Percentiles rank a stretch among this genome's conserved stretches.
Evolutionary conservation across 2,113 vertebrate species (phyloP).

Genomic region (Mesembrinibis cayennensis): DNA sequence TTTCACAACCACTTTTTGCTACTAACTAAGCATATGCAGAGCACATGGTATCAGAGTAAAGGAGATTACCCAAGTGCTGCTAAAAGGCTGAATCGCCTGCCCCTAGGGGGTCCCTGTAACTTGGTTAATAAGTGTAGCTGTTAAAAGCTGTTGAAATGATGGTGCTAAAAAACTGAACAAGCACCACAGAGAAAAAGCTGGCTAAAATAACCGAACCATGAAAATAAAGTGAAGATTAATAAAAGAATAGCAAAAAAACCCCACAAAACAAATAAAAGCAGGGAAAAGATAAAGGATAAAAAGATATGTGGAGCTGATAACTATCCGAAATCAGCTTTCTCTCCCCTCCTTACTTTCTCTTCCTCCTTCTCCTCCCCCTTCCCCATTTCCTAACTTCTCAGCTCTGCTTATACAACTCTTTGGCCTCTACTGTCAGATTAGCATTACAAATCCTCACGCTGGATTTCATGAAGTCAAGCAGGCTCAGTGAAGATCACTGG

Average conservation of each 20-base stretch:
- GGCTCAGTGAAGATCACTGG: background rate
- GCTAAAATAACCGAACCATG: background rate
- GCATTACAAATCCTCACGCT: background rate
- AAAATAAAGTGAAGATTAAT: background rate
- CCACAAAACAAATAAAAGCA: background rate
- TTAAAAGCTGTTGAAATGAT: constrained; percentile 15
- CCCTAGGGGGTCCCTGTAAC: background rate
- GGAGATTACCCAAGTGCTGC: background rate
- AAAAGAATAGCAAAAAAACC: background rate
- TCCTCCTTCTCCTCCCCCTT: background rate
- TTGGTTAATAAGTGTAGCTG: background rate
- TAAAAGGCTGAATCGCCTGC: background rate
- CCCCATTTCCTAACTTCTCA: background rate
- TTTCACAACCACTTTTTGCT: background rate
- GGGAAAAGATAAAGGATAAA: background rate
- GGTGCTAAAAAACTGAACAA: background rate
- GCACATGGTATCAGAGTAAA: background rate
- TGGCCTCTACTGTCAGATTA: background rate
- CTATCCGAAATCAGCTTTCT: background rate
- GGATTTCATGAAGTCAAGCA: background rate
- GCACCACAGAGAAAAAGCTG: background rate
- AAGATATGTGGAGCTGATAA: background rate
- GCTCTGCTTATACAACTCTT: background rate
- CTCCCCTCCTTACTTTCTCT: background rate
- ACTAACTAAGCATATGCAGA: background rate